Percentiles rank a stretch among this genome's conserved stretches.
Conservation (phyloP, 2,113 vertebrate species). For the Laticauda colubrina region DNA sequence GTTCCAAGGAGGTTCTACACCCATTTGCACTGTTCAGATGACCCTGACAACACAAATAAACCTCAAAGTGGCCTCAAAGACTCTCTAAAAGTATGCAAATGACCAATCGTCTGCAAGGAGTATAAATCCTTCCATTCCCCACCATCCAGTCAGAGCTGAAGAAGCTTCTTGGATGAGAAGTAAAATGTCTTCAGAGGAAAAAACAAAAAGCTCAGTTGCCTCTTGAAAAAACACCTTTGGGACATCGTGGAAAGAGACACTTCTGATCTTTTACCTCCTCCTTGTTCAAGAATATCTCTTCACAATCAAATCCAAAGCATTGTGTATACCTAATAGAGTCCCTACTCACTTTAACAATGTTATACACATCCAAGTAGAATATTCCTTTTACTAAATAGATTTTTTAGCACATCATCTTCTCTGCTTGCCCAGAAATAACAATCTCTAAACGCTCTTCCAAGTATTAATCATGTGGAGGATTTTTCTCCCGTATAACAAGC, state of each 20-base stretch:
- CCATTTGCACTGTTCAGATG: too few species aligned
- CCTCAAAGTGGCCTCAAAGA: too few species aligned
- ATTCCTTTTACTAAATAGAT: not conserved
- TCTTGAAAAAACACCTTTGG: too few species aligned
- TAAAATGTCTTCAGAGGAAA: too few species aligned
- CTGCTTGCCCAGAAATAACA: not conserved
- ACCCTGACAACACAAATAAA: too few species aligned
- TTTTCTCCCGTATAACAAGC: not conserved
- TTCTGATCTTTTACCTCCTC: not conserved
- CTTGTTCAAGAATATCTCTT: not conserved
- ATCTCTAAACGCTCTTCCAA: not conserved
- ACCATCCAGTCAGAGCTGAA: too few species aligned
- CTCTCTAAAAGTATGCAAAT: too few species aligned
- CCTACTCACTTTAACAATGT: not conserved
- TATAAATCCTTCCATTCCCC: too few species aligned
- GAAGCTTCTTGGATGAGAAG: too few species aligned
- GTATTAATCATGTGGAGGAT: not conserved
- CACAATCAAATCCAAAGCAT: not conserved
- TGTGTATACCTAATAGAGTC: not conserved
- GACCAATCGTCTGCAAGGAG: too few species aligned
- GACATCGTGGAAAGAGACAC: not conserved
- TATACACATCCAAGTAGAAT: not conserved
- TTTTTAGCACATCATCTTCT: not conserved
- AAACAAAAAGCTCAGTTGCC: too few species aligned
- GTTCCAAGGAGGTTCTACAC: too few species aligned